Conservation (phyloP, 2,797 vertebrate genomes). For the Gephyroberyx darwinii region DNA sequence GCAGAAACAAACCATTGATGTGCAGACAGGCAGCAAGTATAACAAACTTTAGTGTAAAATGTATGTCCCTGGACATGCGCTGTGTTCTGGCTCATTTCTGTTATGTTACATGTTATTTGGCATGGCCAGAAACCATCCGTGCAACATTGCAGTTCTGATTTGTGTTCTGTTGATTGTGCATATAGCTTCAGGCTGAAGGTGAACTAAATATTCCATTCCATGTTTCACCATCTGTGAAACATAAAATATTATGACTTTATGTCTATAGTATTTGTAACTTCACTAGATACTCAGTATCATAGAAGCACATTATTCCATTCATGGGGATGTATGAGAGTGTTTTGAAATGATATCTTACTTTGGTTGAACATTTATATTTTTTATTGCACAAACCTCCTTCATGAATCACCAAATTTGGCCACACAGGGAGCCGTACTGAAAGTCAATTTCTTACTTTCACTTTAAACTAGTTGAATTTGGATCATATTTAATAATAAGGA, state of each 20-base stretch:
- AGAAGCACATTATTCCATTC: neutral
- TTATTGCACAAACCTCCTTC: too few relatives aligned
- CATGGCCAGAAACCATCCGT: neutral
- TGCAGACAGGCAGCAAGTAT: neutral
- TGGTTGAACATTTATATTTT: neutral
- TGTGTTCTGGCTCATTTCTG: neutral
- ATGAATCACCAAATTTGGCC: too few relatives aligned
- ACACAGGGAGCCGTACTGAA: too few relatives aligned
- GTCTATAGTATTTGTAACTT: neutral
- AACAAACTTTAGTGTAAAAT: neutral
- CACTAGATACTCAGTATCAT: neutral
- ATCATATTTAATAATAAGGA: too few relatives aligned
- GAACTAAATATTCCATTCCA: conserved; percentile 3
- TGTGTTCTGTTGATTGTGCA: conserved; percentile 14
- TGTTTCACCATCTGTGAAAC: conserved; percentile 12
- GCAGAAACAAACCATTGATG: conserved; percentile 15
- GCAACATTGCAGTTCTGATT: conserved; percentile 3
- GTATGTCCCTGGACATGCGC: neutral
- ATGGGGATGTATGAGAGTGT: neutral
- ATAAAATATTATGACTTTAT: conserved; percentile 4
- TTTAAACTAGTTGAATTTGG: too few relatives aligned
- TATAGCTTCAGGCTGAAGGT: conserved; percentile 11
- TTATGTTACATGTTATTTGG: conserved; percentile 9
- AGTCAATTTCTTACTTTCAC: too few relatives aligned
- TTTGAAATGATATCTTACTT: conserved; percentile 2